phyloP scores from a whole-genome alignment of 1,140 invertebrate species.

The Drosophila bipectinata region DNA sequence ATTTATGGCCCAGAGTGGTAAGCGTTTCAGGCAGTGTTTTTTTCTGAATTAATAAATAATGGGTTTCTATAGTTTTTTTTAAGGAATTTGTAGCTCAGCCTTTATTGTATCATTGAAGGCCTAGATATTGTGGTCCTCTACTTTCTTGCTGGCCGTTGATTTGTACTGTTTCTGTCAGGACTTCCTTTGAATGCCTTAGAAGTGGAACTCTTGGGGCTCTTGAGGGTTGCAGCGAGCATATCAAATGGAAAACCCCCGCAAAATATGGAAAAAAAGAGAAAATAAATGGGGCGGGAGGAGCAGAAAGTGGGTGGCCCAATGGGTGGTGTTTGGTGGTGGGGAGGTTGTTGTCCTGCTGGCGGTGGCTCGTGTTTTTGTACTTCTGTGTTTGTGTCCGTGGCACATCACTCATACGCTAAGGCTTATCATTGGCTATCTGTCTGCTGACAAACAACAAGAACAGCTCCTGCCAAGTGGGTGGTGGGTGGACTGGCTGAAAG shows the following conservation, averaged over 20 bases:
- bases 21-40: not conserved
- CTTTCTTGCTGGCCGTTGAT: no score
- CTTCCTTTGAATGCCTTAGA: not conserved
- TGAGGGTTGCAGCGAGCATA: constrained; percentile 36
- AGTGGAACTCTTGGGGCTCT: constrained; percentile 4
- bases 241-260: constrained; percentile 42
- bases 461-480: constrained; percentile 8
- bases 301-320: not conserved
- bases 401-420: constrained; percentile 59
- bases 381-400: constrained; percentile 30
- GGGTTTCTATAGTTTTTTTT: no score
- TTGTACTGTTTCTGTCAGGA: no score
- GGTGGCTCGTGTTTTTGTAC: constrained; percentile 40
- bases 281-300: not conserved
- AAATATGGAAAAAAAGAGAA: constrained; percentile 31
- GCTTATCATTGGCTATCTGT: constrained; percentile 52
- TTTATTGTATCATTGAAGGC: no score
- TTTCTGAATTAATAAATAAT: not conserved
- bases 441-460: constrained; percentile 49
- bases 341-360: constrained; percentile 43
- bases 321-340: constrained; percentile 17
- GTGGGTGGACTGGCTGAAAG: not conserved
- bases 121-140: no score
- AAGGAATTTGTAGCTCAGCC: no score
- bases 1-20: not conserved